Percentiles rank a stretch among this genome's conserved stretches.
phyloP scores from a whole-genome alignment of 2,888 invertebrate species.

The Eupithecia pulchellata region DNA sequence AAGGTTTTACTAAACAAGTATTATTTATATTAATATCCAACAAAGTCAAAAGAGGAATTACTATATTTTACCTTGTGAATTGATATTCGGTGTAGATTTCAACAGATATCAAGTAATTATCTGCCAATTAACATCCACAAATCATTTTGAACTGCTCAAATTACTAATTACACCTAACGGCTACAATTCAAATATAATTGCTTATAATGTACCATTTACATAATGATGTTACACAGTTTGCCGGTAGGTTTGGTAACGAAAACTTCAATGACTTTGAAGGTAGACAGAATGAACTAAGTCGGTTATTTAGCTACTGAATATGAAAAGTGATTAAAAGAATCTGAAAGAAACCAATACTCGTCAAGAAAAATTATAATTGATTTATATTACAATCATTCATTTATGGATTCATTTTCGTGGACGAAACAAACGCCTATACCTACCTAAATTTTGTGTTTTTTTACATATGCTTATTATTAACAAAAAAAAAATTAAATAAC shows the following conservation, averaged over 20 bases:
- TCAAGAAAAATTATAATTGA: no score
- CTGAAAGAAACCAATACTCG: not conserved
- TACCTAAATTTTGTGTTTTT: no score
- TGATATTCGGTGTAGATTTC: constrained; percentile 22
- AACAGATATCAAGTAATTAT: constrained; percentile 20
- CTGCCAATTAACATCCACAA: constrained; percentile 21
- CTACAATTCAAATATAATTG: constrained; percentile 54
- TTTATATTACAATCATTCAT: no score
- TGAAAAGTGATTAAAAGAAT: not conserved
- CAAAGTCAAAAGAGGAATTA: not conserved
- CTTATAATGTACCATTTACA: constrained; percentile 23
- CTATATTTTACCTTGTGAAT: not conserved
- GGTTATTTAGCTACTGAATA: not conserved
- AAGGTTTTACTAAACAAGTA: no score
- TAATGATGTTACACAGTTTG: constrained; percentile 11
- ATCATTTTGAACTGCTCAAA: constrained; percentile 16
- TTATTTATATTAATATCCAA: not conserved
- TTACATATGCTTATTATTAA: no score
- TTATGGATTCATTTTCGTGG: no score
- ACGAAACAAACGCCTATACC: no score
- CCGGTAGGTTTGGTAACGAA: constrained; percentile 3
- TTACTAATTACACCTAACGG: constrained; percentile 44
- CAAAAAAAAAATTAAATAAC: no score
- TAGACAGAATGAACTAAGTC: not conserved
- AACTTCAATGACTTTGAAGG: not conserved